Base-by-base conservation (phyloP, 2,888 invertebrate genomes). In the Strigamia transsilvanica region DNA sequence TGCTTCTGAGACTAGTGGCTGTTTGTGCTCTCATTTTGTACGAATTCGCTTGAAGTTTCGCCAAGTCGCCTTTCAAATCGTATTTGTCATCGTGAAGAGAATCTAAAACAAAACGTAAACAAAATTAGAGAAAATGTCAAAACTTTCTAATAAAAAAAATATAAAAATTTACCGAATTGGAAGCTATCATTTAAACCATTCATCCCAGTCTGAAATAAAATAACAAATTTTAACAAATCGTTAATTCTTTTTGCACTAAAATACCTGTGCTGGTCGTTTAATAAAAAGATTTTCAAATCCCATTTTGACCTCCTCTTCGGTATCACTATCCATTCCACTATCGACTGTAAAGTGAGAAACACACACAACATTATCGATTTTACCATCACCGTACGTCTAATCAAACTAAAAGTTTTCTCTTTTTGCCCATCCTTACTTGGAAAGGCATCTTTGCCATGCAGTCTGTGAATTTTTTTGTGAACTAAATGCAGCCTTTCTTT, bases 281-380 rank as follows among this genome's bases (percentile, higher is more conserved):
- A 77, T 41, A 41, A 81, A 81, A 23, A 81, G 77, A 21, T 42
- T 27, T 41, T 81, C 73, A 77, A 81, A 81, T 21, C 81, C 77
- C 21, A 73, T 34, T 77, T 77, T 81, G 51, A 80, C 56, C 13
- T 81, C 81, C 2, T 77, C 81, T 38, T 81, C 81, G 4, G 34
- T 77, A 13, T 81, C 81, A 81, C 81, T 81, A 41, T 81, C 81
- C 81, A 81, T 81, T 77, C 81, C 81, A 77, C 81, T 81, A 27
- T 81, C 81, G 12, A 66, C 61, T 81, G 81, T 38, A 81, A 21
- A 80, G 42, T 38, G 18, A 41, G 15, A 32, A 18, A 79, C n/a
- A n/a, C n/a, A 66, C 6, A 21, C 23, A 66, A 66, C 78, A 27
- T 18, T n/a, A 78, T 38, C 41, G 78, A 78, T 78, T 78, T 78